Percentiles rank a stretch among this genome's conserved stretches.
Evolutionary conservation across 2,797 vertebrate species (phyloP).

Genomic region (Chiroxiphia lanceolata): DNA sequence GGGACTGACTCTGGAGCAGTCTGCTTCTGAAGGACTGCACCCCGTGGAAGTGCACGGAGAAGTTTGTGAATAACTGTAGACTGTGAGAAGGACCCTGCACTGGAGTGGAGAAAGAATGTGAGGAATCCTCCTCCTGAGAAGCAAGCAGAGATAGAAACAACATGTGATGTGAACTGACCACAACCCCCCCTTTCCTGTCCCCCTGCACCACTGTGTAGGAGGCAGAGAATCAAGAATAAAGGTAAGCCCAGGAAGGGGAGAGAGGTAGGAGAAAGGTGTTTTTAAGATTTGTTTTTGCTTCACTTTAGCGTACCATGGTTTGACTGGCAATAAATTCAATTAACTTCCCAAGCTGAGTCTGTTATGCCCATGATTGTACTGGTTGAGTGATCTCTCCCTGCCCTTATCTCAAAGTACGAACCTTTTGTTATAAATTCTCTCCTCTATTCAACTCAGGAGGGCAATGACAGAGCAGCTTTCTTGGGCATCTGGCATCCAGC

Average conservation of each 20-base stretch:
- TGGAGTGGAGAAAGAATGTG: neutral
- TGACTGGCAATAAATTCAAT: neutral
- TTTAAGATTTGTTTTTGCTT: neutral
- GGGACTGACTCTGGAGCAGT: neutral
- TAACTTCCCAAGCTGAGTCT: rapidly evolving
- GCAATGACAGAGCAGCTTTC: neutral
- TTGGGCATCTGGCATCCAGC: neutral
- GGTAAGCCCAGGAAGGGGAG: neutral
- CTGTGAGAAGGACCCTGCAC: neutral
- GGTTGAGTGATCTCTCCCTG: neutral
- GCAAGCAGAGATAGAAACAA: neutral
- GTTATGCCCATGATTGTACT: neutral
- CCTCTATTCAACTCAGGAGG: neutral
- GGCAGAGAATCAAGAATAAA: neutral
- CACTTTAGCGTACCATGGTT: neutral
- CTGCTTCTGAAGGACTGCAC: neutral
- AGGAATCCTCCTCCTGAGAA: neutral
- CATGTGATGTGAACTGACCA: rapidly evolving
- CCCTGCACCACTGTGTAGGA: neutral
- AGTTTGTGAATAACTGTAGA: neutral
- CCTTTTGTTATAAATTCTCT: neutral
- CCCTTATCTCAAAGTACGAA: neutral
- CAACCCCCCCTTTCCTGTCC: rapidly evolving
- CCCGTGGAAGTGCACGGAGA: neutral
- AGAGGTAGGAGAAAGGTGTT: neutral